These are phyloP conservation scores for Pangasius macronema DNA, from an alignment of 2,797 vertebrate species.

Conservation along the genomic window DNA sequence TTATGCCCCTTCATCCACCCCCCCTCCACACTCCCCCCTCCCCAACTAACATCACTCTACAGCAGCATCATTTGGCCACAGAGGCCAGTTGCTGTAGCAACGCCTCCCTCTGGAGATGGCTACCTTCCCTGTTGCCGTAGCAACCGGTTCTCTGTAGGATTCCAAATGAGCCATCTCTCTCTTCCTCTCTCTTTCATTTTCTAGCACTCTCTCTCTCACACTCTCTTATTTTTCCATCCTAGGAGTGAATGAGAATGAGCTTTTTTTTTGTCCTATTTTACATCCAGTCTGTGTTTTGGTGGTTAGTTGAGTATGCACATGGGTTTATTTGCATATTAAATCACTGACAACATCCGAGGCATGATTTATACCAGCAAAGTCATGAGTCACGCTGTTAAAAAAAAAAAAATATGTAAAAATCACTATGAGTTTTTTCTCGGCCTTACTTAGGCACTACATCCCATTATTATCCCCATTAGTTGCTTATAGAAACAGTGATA, in stretches of 20 bases:
- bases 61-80: constrained; percentile 76
- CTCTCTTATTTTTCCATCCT: constrained; percentile 8
- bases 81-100: constrained; percentile 78
- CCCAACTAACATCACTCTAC: constrained; percentile 62
- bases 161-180: constrained; percentile 70
- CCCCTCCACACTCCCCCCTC: constrained; percentile 27
- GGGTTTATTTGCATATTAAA: constrained; percentile 35
- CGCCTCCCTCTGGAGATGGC: constrained; percentile 78
- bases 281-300: constrained; percentile 35
- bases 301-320: constrained; percentile 10
- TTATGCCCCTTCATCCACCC: constrained; percentile 47
- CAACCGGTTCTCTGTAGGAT: constrained; percentile 81
- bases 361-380: constrained; percentile 1
- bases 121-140: constrained; percentile 81
- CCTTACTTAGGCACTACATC: neutral
- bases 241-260: constrained; percentile 45
- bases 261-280: constrained; percentile 35
- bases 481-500: neutral
- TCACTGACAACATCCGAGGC: neutral
- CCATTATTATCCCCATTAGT: neutral
- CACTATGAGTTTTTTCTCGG: neutral
- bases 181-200: constrained; percentile 53
- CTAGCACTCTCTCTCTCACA: constrained; percentile 29
- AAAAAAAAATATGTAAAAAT: too few species aligned
- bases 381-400: neutral